These are phyloP conservation scores for Exaiptasia diaphana DNA, from an alignment of 64 coral and sea anemone genomes.

Conservation along the genomic window DNA sequence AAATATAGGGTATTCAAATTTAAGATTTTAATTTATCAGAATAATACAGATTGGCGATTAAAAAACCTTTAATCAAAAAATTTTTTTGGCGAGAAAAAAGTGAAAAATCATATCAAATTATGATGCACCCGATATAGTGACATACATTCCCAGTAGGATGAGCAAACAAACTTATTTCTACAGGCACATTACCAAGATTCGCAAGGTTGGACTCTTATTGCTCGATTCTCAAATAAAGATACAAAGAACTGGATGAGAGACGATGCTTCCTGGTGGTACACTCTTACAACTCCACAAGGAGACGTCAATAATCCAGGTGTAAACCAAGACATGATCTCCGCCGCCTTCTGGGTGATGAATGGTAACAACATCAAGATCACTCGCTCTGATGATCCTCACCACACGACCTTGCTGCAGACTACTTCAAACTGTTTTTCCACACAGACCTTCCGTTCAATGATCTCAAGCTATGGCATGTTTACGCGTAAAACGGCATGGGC, in stretches of 20 bases:
- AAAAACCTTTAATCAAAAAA: no score
- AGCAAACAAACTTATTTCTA: no score
- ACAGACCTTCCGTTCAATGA: neutral
- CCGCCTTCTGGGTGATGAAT: conserved; percentile 24
- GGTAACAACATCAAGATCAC: conserved; percentile 53
- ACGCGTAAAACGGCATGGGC: neutral
- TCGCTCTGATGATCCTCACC: conserved; percentile 20
- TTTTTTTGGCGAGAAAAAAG: no score
- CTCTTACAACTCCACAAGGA: neutral
- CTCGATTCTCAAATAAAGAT: conserved; percentile 49
- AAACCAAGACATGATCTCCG: conserved; percentile 53
- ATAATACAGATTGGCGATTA: no score
- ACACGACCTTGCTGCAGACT: conserved; percentile 18
- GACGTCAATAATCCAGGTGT: neutral
- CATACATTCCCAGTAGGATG: no score
- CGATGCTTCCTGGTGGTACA: conserved; percentile 51
- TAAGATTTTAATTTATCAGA: no score
- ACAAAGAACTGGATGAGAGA: conserved; percentile 43
- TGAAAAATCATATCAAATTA: no score
- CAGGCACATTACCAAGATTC: no score
- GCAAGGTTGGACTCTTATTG: conserved; percentile 37
- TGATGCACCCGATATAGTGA: no score
- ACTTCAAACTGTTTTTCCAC: neutral
- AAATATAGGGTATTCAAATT: no score
- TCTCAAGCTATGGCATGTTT: neutral